These are phyloP conservation scores for Galerucella calmariensis DNA, from an alignment of 2,888 invertebrate species.

Conservation along the genomic window DNA sequence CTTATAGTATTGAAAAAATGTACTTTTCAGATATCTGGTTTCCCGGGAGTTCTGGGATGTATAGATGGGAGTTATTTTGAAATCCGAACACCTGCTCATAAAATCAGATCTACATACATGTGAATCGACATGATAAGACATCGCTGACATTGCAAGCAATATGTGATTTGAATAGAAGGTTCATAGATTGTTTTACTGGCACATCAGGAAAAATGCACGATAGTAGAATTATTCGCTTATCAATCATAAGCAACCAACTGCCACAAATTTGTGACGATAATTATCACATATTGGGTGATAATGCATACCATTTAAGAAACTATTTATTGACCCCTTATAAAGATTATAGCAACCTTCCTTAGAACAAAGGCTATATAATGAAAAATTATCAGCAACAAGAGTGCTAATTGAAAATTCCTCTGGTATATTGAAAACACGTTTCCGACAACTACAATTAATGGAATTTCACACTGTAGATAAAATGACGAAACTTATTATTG, in stretches of 20 bases:
- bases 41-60: constrained; percentile 39
- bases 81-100: constrained; percentile 18
- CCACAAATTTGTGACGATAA: constrained; percentile 20
- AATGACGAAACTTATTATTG: constrained; percentile 48
- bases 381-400: constrained; percentile 43
- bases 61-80: constrained; percentile 7
- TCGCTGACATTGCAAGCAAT: constrained; percentile 31
- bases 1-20: not conserved
- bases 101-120: constrained; percentile 15
- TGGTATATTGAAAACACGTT: constrained; percentile 17
- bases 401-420: constrained; percentile 25
- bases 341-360: constrained; percentile 39
- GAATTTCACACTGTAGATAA: constrained; percentile 14
- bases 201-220: constrained; percentile 19
- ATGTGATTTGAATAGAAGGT: constrained; percentile 1
- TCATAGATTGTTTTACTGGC: constrained; percentile 1
- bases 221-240: constrained; percentile 17
- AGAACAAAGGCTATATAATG: constrained; percentile 42
- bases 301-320: constrained; percentile 19
- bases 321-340: constrained; percentile 25
- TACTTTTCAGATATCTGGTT: constrained; percentile 29
- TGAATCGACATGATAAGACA: constrained; percentile 12
- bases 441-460: constrained; percentile 14
- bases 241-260: constrained; percentile 9
- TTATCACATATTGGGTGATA: constrained; percentile 21